Percentiles rank a stretch among this genome's conserved stretches.
phyloP scores from a whole-genome alignment of 2,888 invertebrate species.

The Gastrophysa polygoni region DNA sequence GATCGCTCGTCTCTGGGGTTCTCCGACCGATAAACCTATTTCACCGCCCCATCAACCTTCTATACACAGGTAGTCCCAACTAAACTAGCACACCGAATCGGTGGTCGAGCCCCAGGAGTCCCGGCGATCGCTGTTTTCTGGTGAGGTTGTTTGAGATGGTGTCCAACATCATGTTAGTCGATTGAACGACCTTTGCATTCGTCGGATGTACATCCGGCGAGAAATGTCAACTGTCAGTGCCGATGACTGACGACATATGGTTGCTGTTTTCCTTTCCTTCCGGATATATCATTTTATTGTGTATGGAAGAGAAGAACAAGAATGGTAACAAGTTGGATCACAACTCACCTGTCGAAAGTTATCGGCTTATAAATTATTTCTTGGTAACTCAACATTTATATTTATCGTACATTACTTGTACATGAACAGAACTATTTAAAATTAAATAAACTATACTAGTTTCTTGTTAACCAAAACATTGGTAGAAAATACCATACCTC shows the following conservation, averaged over 20 bases:
- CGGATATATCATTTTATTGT: no score
- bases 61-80: no score
- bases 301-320: no score
- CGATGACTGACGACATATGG: not conserved
- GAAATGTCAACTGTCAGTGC: no score
- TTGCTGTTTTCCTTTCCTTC: no score
- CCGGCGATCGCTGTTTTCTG: constrained; percentile 35
- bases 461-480: constrained; percentile 49
- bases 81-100: no score
- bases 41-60: no score
- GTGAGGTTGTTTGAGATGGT: constrained; percentile 24
- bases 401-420: constrained; percentile 44
- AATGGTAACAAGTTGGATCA: no score
- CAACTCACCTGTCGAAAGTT: no score
- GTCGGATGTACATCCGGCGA: no score
- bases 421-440: constrained; percentile 46
- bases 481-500: constrained; percentile 65
- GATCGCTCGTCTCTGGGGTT: constrained; percentile 43
- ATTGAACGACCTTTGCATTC: no score
- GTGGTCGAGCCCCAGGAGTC: constrained; percentile 32
- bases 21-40: no score
- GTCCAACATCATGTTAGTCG: constrained; percentile 22
- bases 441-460: constrained; percentile 45
- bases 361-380: constrained; percentile 29
- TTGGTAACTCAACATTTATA: constrained; percentile 43